Evolutionary conservation across 2,888 invertebrate genomes (phyloP).

Genomic region (Limnephilus marmoratus): DNA sequence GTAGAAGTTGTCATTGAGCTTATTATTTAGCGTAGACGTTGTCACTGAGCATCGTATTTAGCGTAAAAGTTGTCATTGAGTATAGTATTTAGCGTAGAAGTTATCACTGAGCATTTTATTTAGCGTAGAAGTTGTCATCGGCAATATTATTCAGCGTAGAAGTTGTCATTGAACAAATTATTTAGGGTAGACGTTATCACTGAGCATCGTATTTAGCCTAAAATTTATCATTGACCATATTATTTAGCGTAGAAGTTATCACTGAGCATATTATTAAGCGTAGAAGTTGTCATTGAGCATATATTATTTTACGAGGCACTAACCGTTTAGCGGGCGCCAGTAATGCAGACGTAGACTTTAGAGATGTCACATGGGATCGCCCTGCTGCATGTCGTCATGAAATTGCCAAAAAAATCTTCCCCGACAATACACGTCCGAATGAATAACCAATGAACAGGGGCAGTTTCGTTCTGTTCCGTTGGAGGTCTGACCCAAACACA

Average conservation of each 20-base stretch:
- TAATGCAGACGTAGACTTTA: background rate
- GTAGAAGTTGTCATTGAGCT: too few species aligned
- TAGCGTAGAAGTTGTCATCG: too few species aligned
- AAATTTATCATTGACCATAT: background rate
- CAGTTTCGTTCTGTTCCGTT: conserved; percentile 24
- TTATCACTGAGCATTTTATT: too few species aligned
- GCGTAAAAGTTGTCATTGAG: too few species aligned
- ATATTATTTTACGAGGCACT: background rate
- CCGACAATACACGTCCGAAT: conserved; percentile 29
- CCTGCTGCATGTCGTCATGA: conserved; percentile 22
- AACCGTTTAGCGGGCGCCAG: background rate
- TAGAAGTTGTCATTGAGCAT: background rate
- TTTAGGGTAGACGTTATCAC: too few species aligned
- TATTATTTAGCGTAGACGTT: too few species aligned
- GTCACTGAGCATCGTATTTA: too few species aligned
- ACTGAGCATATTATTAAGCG: background rate
- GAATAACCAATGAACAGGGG: conserved; percentile 29
- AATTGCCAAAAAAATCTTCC: conserved; percentile 34
- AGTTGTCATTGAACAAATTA: too few species aligned
- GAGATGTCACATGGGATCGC: background rate
- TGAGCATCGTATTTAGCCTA: background rate
- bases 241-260: background rate
- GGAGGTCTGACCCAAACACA: conserved; percentile 21
- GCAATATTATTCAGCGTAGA: too few species aligned
- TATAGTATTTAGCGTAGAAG: too few species aligned